A percentile compares a stretch with the other conserved stretches of the same genome.
These are phyloP conservation scores for Galleria mellonella DNA, from an alignment of 1,140 invertebrate genomes.

Conservation along the genomic window DNA sequence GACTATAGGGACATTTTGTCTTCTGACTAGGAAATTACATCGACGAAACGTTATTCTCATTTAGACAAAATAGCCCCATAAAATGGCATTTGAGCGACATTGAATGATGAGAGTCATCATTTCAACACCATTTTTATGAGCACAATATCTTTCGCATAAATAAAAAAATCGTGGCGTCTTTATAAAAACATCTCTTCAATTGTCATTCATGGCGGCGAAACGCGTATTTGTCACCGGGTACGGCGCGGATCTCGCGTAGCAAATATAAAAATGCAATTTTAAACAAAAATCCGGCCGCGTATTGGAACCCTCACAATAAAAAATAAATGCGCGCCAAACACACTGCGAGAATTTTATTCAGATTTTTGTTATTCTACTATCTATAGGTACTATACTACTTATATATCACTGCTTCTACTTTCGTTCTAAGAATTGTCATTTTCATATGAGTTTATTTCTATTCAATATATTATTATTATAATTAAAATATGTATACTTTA, in stretches of 20 bases:
- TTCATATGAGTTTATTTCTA: too few species aligned
- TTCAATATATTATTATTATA: too few species aligned
- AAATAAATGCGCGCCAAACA: conserved; percentile 39
- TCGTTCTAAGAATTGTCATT: too few species aligned
- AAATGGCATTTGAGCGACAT: conserved; percentile 57
- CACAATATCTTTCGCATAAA: conserved; percentile 71
- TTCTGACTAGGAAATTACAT: conserved; percentile 23
- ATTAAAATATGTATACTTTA: too few species aligned
- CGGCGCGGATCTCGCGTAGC: conserved; percentile 55
- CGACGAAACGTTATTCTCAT: conserved; percentile 30
- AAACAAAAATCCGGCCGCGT: conserved; percentile 51
- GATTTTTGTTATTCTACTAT: too few species aligned
- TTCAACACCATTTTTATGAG: conserved; percentile 66
- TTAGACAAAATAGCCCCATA: conserved; percentile 52
- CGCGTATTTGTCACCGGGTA: conserved; percentile 69
- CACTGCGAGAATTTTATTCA: conserved; percentile 19
- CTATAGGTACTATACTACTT: too few species aligned
- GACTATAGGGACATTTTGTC: too few species aligned
- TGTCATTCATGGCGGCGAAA: conserved; percentile 68
- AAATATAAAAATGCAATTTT: conserved; percentile 74
- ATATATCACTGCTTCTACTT: too few species aligned
- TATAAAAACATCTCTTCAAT: conserved; percentile 72
- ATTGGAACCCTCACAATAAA: conserved; percentile 60
- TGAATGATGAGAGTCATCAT: conserved; percentile 69
- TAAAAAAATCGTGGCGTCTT: conserved; percentile 63